Evolutionary conservation across 2,888 invertebrate genomes (phyloP).

Genomic region (Pseudolycoriella hygida): DNA sequence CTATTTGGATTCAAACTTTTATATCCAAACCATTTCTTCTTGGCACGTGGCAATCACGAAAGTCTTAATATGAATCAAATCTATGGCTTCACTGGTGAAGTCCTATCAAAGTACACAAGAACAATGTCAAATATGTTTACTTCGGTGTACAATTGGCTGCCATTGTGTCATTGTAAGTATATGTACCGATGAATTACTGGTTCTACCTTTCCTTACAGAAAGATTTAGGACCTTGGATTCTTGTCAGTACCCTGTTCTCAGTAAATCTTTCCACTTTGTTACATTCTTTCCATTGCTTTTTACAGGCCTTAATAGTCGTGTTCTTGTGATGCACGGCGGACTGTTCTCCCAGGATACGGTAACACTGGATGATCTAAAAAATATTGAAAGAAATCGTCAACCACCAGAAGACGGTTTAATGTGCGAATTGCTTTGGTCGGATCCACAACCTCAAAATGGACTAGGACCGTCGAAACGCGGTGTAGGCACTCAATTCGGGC

Average conservation of each 20-base stretch:
- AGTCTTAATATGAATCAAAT: constrained; percentile 97
- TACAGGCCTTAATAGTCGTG: constrained; percentile 50
- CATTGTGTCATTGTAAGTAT: constrained; percentile 66
- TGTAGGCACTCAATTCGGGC: constrained; percentile 96
- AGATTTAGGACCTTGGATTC: too few species aligned
- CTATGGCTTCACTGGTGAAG: constrained; percentile 99
- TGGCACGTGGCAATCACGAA: constrained; percentile 99
- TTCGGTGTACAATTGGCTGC: constrained; percentile 96
- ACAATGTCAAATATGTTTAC: constrained; percentile 97
- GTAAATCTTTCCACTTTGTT: too few species aligned
- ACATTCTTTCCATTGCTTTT: too few species aligned
- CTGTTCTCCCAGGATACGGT: constrained; percentile 87
- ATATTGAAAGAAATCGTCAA: constrained; percentile 82
- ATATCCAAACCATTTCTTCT: constrained; percentile 90
- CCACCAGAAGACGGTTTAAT: constrained; percentile 95
- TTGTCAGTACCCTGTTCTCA: too few species aligned
- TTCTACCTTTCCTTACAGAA: too few species aligned
- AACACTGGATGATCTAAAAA: constrained; percentile 79
- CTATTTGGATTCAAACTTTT: constrained; percentile 92
- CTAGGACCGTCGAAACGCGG: constrained; percentile 90
- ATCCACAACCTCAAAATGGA: constrained; percentile 82
- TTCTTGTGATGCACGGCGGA: constrained; percentile 94
- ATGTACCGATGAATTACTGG: too few species aligned
- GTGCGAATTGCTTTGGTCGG: constrained; percentile 90
- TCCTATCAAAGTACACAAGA: constrained; percentile 82